Evolutionary conservation across 2,888 invertebrate species (phyloP), one percentile per base, ranked within the genome.

Genomic region (Sialis fuliginosa): DNA sequence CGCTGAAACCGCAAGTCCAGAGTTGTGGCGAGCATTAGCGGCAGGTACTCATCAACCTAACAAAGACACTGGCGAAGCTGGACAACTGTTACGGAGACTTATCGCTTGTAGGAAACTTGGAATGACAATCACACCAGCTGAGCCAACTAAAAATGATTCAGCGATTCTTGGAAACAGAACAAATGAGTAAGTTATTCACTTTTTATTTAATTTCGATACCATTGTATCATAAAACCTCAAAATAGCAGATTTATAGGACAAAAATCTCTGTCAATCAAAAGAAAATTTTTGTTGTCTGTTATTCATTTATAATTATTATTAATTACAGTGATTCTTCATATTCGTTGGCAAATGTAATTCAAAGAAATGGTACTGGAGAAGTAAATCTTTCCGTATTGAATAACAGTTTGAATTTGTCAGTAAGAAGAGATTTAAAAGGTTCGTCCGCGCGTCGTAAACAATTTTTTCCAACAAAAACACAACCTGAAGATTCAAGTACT

Each of bases 71-170:
- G 81, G 79, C 22, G 83, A 83, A 61, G 81, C 85, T 39, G 81
- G 83, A 48, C 83, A 84, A 60, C 63, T 87, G 39, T 66, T 87
- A 31, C 69, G 83, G 54, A 77, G 82, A 57, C 68, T 87, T 57
- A 85, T 86, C 57, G 83, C 79, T 61, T 83, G 81, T 64, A 72
- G 82, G 55, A 79, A 81, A 57, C 71, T 84, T 52, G 80, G 79
- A 42, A 77, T 79, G 66, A 79, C 81, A 30, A 74, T 78, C 54
- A 72, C 78, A 1, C 73, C 77, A 12, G 57, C 66, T 9, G 47
- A 47, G n/a, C 12, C 34, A 31, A 47, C 10, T 7, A 45, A 40
- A 22, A 39, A 45, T 10, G 45, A 47, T 13, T 35, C 31, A 13
- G n/a, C 9, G 10, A 12, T 13, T 10, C 34, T 42, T 30, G 32